Evolutionary conservation across 2,113 vertebrate genomes (phyloP), one percentile per base, ranked within the genome.

Genomic region (Oophaga pumilio): DNA sequence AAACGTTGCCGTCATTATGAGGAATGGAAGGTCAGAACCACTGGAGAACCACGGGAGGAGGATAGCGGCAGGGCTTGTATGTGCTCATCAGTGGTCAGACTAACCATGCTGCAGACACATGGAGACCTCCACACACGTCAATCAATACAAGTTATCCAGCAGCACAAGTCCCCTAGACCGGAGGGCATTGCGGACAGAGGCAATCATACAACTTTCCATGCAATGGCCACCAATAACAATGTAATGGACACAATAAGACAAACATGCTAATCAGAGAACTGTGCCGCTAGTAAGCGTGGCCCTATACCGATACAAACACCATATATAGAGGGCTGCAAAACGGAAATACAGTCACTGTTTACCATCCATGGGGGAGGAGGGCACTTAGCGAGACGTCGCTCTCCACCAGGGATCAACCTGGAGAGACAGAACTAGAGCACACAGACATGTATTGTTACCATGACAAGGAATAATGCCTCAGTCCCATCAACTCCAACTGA

Each of bases 401-500:
- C 84, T 50, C 33, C 17, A 50, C 7, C 10, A 66, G 22, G 24
- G 68, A 68, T 53, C 85, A 68, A n/a, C 12, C 60, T 52, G 43
- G 17, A 76, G 20, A 68, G 13, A 49, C 43, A 56, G 11, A 52
- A 26, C 17, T 53, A 64, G 57, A n/a, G 49, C 49, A 69, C 64
- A 33, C 10, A 50, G 56, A 49, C 20, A 52, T 68, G 26, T 43
- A 86, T 11, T 50, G 56, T 50, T 5, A 74, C 71, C 12, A 49
- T 1, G 20, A 9, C 28, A 74, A 50, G 33, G 22, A 50, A 50
- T 18, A 26, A 43, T 17, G 26, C 64, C 8, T 43, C 6, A 74
- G 50, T 22, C 62, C 62, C 52, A 80, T 66, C 59, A 85, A 83
- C 43, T 84, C n/a, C 62, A 84, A 84, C 59, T 18, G 49, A n/a